phyloP scores from a whole-genome alignment of 1,140 invertebrate genomes.

The Bombus superbus region DNA sequence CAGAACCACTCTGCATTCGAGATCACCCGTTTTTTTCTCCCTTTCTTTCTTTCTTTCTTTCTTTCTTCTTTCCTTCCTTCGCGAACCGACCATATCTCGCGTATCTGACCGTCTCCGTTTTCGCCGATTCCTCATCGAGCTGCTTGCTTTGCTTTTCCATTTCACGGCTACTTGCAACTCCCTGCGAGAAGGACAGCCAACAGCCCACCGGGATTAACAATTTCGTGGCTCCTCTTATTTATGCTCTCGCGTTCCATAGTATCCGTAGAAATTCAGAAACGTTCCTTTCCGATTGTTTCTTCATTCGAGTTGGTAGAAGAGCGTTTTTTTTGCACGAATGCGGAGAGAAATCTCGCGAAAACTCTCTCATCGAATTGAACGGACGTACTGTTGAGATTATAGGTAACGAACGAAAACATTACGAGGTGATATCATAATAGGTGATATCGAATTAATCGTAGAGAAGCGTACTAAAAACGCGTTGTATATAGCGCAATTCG shows the following conservation, averaged over 20 bases:
- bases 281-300: no score
- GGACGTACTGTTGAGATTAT: no score
- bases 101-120: conserved; percentile 28
- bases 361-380: no score
- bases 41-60: background rate
- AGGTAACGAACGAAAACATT: no score
- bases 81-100: conserved; percentile 3
- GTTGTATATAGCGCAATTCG: fast-evolving
- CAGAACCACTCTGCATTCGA: conserved; percentile 43
- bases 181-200: no score
- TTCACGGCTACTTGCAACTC: conserved; percentile 3
- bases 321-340: no score
- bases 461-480: no score
- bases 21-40: conserved; percentile 38
- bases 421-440: no score
- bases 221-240: background rate
- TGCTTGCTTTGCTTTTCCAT: conserved; percentile 23
- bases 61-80: background rate
- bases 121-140: background rate
- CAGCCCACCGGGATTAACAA: background rate
- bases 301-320: no score
- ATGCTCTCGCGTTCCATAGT: background rate
- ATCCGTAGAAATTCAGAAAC: no score
- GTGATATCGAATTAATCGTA: no score
- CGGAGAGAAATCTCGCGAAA: no score